Base-by-base conservation (phyloP, 2,113 vertebrate genomes). In the Nipponia nippon region DNA sequence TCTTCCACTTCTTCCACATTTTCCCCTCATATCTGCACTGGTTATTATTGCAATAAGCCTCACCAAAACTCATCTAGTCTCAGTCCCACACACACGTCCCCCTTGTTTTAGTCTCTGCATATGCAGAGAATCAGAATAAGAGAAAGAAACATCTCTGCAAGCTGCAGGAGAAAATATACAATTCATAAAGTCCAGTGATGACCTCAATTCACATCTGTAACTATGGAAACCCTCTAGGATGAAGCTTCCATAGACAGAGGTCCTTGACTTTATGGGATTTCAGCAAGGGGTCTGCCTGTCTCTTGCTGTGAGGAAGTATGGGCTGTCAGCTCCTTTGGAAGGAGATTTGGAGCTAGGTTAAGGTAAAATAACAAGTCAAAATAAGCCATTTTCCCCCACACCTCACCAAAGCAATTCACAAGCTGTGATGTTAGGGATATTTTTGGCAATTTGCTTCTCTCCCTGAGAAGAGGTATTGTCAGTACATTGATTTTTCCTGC, bases 31-130 rank as follows among this genome's bases (percentile, higher is more conserved):
- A 53, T 17, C 61, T 90, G 55, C n/a, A 52, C 16, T 40, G 10
- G 23, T 40, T 84, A 22, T 58, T 90, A 78, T 9, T 53, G 25
- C 34, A 82, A 23, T 73, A 61, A 90, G 27, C 6, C 25, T 25
- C 40, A 75, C 32, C 21, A 87, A 61, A 42, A 53, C 23, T 36
- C 5, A 7, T 17, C 46, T 62, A 40, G 34, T 69, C 36, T 70
- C 67, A 59, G 58, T 47, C 16, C 11, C 14, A 38, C 19, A 17
- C 22, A 36, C 4, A 10, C 2, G 0, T 14, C 3, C 1, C 0
- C 26, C 8, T 58, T 62, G 11, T 63, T 94, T 81, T 83, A 72
- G 52, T 40, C 38, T 83, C 75, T 69, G 47, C 30, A 69, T 62
- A 72, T 42, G 52, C 21, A 83, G 13, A 80, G 32, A 71, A 76